These are phyloP conservation scores for Sphaerophoria taeniata DNA, from an alignment of 2,888 invertebrate genomes.

Conservation along the genomic window DNA sequence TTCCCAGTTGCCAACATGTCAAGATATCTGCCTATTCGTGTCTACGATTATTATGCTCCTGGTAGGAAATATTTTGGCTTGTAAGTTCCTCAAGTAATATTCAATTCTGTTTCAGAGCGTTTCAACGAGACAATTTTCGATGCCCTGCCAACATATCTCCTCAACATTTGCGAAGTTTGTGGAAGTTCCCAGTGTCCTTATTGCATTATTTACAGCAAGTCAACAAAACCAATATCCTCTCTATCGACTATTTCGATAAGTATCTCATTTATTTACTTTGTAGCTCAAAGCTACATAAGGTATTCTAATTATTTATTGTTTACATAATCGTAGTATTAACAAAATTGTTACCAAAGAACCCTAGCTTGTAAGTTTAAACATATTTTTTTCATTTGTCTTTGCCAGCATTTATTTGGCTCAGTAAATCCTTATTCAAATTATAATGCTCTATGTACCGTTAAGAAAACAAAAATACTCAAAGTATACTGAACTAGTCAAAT, in stretches of 20 bases:
- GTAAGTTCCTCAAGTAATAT: background rate
- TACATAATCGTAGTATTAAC: constrained; percentile 37
- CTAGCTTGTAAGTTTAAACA: background rate
- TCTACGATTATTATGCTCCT: constrained; percentile 97
- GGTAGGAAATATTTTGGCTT: constrained; percentile 83
- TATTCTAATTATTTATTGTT: constrained; percentile 58
- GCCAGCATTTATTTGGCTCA: background rate
- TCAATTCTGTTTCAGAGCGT: constrained; percentile 86
- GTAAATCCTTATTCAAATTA: background rate
- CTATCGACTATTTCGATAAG: constrained; percentile 49
- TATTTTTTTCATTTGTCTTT: background rate
- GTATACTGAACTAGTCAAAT: constrained; percentile 64
- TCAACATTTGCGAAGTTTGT: constrained; percentile 95
- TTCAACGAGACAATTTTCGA: constrained; percentile 95
- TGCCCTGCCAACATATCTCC: constrained; percentile 89
- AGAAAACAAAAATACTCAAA: constrained; percentile 41
- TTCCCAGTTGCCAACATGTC: constrained; percentile 97
- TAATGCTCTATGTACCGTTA: too few species aligned
- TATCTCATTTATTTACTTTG: constrained; percentile 63
- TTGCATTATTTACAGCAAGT: constrained; percentile 89
- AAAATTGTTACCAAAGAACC: constrained; percentile 66
- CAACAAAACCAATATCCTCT: constrained; percentile 37
- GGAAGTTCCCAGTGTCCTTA: constrained; percentile 96
- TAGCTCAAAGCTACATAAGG: constrained; percentile 46
- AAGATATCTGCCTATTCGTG: constrained; percentile 91